Percentiles rank a stretch among this genome's conserved stretches.
These are phyloP conservation scores for Ichneumon xanthorius DNA, from an alignment of 2,888 invertebrate species.

Conservation along the genomic window DNA sequence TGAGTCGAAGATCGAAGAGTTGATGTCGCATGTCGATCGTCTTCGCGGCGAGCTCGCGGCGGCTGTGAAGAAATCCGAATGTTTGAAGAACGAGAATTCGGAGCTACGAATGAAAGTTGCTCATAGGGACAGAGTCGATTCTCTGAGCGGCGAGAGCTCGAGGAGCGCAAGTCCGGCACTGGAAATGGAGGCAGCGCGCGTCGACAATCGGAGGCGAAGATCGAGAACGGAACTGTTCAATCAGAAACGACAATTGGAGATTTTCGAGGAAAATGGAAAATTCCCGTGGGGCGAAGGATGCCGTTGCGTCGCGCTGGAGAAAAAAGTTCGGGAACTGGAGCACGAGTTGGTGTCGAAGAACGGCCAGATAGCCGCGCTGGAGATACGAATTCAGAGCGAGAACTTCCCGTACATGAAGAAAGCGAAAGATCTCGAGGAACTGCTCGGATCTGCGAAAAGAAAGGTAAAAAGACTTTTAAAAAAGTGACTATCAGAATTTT, in stretches of 20 bases:
- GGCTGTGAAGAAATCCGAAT: neutral
- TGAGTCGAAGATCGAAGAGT: conserved; percentile 16
- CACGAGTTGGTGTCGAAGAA: conserved; percentile 78
- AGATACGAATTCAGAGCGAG: conserved; percentile 78
- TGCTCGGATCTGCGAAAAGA: conserved; percentile 69
- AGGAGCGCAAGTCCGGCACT: conserved; percentile 74
- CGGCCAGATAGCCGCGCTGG: conserved; percentile 78
- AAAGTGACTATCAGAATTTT: neutral
- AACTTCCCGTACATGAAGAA: conserved; percentile 79
- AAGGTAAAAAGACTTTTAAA: conserved; percentile 70
- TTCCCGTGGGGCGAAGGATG: conserved; percentile 40
- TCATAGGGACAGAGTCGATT: conserved; percentile 82
- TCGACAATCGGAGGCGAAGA: conserved; percentile 71
- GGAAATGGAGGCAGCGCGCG: conserved; percentile 61
- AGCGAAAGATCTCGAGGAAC: conserved; percentile 78
- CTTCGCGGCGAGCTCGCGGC: conserved; percentile 6
- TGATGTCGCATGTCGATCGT: conserved; percentile 24
- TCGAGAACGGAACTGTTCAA: conserved; percentile 76
- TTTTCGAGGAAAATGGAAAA: conserved; percentile 44
- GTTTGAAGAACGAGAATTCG: neutral
- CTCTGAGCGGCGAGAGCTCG: conserved; percentile 69
- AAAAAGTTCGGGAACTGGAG: conserved; percentile 76
- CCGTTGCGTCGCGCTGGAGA: conserved; percentile 68
- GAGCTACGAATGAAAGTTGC: conserved; percentile 74
- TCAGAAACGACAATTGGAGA: conserved; percentile 74